These are phyloP conservation scores for Phrynocephalus versicolor DNA, from an alignment of 2,113 vertebrate genomes.

Conservation along the genomic window DNA sequence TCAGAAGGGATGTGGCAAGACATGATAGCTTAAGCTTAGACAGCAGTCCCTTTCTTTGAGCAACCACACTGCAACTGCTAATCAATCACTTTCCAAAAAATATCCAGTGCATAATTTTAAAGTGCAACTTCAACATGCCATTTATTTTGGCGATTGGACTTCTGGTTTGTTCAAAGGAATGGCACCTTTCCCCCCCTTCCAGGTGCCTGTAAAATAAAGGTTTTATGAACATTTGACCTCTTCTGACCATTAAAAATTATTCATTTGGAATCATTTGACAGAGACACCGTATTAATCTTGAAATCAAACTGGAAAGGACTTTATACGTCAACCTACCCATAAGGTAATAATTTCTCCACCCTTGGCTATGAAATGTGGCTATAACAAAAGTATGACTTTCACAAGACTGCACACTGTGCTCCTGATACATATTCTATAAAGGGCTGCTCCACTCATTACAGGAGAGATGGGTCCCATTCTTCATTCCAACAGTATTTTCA, in stretches of 20 bases:
- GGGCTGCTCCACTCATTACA: not conserved
- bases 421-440: not conserved
- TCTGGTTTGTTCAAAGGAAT: constrained; percentile 34
- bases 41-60: not conserved
- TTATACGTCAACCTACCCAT: not conserved
- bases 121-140: constrained; percentile 67
- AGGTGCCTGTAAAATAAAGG: not conserved
- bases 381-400: not conserved
- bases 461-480: not conserved
- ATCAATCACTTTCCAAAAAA: constrained; percentile 41
- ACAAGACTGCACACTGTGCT: not conserved
- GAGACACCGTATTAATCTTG: not conserved
- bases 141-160: constrained; percentile 33
- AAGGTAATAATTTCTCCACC: constrained; percentile 4
- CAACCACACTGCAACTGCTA: not conserved
- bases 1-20: constrained; percentile 24
- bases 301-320: not conserved
- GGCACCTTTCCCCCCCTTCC: not conserved
- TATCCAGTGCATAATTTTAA: constrained; percentile 73
- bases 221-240: no score
- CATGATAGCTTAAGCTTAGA: constrained; percentile 1
- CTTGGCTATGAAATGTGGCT: not conserved
- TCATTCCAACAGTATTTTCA: not conserved
- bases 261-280: not conserved
- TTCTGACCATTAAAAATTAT: not conserved